Conservation (phyloP, 1,140 invertebrate species). For the Sycobia sp. region DNA sequence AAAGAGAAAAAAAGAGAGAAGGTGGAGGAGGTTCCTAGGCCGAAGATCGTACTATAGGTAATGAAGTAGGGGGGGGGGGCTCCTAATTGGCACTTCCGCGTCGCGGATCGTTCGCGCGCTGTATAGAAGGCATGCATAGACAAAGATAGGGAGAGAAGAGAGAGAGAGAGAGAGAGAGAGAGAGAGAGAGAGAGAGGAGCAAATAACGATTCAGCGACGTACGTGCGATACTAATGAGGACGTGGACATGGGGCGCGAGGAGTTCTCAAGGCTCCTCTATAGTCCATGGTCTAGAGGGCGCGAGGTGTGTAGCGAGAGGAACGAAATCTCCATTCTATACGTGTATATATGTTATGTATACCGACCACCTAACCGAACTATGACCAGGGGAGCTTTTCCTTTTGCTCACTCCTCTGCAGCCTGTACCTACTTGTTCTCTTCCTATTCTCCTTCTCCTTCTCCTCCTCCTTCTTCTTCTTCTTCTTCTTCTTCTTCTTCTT, state of each 20-base stretch:
- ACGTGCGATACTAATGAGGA: conserved; percentile 30
- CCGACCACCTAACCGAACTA: conserved; percentile 3
- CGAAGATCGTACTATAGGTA: no score
- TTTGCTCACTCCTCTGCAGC: no score
- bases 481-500: background rate
- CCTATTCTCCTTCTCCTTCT: no score
- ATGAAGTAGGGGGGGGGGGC: conserved; percentile 19
- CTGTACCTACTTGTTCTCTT: no score
- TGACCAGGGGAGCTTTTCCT: conserved; percentile 2
- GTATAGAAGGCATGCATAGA: background rate
- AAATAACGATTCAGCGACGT: conserved; percentile 29
- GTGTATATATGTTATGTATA: no score
- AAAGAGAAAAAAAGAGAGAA: no score
- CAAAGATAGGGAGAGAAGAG: background rate
- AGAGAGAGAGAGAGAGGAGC: background rate
- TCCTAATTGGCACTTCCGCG: conserved; percentile 32
- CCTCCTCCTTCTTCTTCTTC: background rate
- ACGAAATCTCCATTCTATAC: background rate
- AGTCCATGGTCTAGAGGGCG: background rate
- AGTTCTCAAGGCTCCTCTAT: background rate
- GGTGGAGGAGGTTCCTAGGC: no score
- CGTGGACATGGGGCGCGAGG: background rate
- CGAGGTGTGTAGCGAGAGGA: no score
- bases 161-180: background rate
- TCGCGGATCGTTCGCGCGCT: background rate